Conservation (phyloP, 2,888 invertebrate species). For the Ophonus ardosiacus region DNA sequence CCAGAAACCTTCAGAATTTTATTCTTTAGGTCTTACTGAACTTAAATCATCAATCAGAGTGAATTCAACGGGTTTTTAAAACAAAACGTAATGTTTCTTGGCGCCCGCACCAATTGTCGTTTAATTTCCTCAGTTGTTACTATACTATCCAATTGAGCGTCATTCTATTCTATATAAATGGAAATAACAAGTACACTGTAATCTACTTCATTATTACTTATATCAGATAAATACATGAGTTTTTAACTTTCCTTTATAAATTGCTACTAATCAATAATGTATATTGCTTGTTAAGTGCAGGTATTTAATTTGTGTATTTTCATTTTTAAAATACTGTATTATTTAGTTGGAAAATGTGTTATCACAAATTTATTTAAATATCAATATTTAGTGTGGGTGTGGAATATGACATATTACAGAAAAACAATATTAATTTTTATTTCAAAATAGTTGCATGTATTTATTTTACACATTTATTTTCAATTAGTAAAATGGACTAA, state of each 20-base stretch:
- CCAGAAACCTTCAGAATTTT: too few species aligned
- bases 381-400: background rate
- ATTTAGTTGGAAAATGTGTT: background rate
- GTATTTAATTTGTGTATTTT: slow-evolving; percentile 8
- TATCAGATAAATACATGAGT: background rate
- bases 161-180: background rate
- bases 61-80: too few species aligned
- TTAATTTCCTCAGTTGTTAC: too few species aligned
- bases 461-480: too few species aligned
- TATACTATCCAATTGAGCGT: too few species aligned
- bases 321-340: background rate
- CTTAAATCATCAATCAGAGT: too few species aligned
- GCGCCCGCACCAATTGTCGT: too few species aligned
- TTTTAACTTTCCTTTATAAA: slow-evolving; percentile 28
- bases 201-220: slow-evolving; percentile 7
- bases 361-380: background rate
- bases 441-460: too few species aligned
- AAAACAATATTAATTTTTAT: background rate
- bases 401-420: background rate
- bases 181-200: background rate
- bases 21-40: too few species aligned
- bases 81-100: too few species aligned
- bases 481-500: too few species aligned
- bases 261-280: slow-evolving; percentile 4
- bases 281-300: background rate